Evolutionary conservation across 2,797 vertebrate species (phyloP), one percentile per base, ranked within the genome.

Genomic region (Lateolabrax maculatus): DNA sequence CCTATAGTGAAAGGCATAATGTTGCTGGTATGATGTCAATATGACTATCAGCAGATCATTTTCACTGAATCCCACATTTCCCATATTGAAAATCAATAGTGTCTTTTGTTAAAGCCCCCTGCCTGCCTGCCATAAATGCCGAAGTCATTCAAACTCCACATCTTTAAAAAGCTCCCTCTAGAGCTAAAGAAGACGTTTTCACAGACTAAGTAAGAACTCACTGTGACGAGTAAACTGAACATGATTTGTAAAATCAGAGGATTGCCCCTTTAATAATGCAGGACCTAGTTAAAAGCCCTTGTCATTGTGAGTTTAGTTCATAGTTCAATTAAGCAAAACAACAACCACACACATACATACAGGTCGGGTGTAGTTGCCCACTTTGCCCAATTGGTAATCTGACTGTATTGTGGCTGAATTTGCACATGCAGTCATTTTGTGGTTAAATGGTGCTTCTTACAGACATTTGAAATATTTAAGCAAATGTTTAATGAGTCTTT

Each of bases 41-140:
- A n/a, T n/a, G n/a, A n/a, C n/a, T n/a, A n/a, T n/a, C n/a, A n/a
- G n/a, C n/a, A n/a, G n/a, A n/a, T n/a, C n/a, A n/a, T n/a, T n/a
- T n/a, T n/a, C 39, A n/a, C 9, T 27, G 3, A 72, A 39, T 51
- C 53, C 51, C 62, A 41, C 21, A 31, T 46, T 56, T 71, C 13
- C 37, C 31, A 39, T 21, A 29, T 34, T 49, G n/a, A n/a, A 48
- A 72, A 12, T 64, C 2, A 64, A 27, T 55, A 29, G 27, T 61
- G 23, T 51, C 15, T 44, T 77, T 77, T 61, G 57, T 73, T 61
- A 19, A n/a, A 43, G 9, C 36, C 37, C 23, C 31, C 27, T n/a
- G n/a, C n/a, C 19, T 39, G 23, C 7, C 48, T 39, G 51, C 39
- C 6, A 6, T 63, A 52, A 56, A 56, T 29, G 12, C 21, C 27